Conservation (phyloP, 2,797 vertebrate species). For the Morelia viridis region DNA sequence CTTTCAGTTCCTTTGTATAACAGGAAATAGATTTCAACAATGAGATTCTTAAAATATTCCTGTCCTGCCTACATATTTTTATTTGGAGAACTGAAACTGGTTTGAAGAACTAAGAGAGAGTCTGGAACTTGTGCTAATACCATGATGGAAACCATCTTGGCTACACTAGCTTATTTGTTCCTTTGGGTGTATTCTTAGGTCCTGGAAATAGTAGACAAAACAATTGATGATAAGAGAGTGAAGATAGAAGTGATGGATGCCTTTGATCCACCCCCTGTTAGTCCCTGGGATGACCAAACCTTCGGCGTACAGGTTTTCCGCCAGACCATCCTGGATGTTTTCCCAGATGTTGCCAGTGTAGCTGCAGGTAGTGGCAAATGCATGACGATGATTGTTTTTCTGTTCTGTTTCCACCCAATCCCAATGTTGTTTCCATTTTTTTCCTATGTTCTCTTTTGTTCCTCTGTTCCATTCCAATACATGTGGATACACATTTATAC, state of each 20-base stretch:
- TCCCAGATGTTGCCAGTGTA: conserved; percentile 80
- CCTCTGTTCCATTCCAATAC: neutral
- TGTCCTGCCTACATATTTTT: neutral
- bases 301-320: conserved; percentile 88
- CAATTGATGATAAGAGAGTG: conserved; percentile 84
- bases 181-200: conserved; percentile 73
- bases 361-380: conserved; percentile 81
- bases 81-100: conserved; percentile 15
- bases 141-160: neutral
- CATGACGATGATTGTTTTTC: conserved; percentile 57
- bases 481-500: conserved; percentile 44
- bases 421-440: conserved; percentile 53
- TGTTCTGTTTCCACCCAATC: conserved; percentile 42
- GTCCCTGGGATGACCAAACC: conserved; percentile 79
- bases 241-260: conserved; percentile 79
- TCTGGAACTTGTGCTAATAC: neutral
- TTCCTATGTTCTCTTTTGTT: conserved; percentile 33
- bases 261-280: conserved; percentile 87
- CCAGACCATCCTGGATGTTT: conserved; percentile 83
- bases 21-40: neutral
- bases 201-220: conserved; percentile 76
- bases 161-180: neutral
- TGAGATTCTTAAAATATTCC: neutral
- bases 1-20: neutral
- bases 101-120: neutral